Conservation (phyloP, 2,113 vertebrate species). For the Forbesichthys agassizii region DNA sequence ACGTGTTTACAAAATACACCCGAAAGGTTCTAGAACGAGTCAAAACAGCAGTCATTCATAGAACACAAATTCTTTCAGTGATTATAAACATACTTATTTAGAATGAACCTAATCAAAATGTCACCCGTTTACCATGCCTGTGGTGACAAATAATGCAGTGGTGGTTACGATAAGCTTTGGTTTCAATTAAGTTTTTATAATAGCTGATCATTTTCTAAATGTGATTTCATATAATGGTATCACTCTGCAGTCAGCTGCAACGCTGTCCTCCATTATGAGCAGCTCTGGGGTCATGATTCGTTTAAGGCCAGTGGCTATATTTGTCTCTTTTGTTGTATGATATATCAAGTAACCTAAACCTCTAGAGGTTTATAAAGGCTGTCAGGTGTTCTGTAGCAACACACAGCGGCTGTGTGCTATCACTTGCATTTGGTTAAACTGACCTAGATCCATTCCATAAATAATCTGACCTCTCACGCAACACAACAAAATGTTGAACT, state of each 20-base stretch:
- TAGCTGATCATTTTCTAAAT: not conserved
- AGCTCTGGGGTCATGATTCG: not conserved
- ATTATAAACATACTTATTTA: no score
- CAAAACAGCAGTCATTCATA: not conserved
- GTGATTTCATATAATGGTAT: not conserved
- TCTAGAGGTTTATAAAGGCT: not conserved
- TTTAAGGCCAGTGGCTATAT: not conserved
- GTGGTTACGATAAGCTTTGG: not conserved
- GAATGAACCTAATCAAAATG: not conserved
- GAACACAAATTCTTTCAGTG: no score
- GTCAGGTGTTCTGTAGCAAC: not conserved
- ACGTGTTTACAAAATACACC: slow-evolving; percentile 40
- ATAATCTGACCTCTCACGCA: not conserved
- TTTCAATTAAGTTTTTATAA: not conserved
- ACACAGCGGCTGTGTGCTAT: not conserved
- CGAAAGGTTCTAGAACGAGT: slow-evolving; percentile 34
- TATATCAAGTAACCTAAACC: slow-evolving; percentile 5
- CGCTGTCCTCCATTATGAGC: not conserved
- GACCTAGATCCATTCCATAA: not conserved
- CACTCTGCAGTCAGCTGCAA: not conserved
- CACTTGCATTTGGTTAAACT: not conserved
- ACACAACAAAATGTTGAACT: not conserved
- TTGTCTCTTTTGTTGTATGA: slow-evolving; percentile 7
- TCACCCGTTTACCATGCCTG: not conserved
- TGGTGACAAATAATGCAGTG: not conserved